These are phyloP conservation scores for Bilobella aurantiaca DNA, from an alignment of 1,140 invertebrate genomes.

Conservation along the genomic window DNA sequence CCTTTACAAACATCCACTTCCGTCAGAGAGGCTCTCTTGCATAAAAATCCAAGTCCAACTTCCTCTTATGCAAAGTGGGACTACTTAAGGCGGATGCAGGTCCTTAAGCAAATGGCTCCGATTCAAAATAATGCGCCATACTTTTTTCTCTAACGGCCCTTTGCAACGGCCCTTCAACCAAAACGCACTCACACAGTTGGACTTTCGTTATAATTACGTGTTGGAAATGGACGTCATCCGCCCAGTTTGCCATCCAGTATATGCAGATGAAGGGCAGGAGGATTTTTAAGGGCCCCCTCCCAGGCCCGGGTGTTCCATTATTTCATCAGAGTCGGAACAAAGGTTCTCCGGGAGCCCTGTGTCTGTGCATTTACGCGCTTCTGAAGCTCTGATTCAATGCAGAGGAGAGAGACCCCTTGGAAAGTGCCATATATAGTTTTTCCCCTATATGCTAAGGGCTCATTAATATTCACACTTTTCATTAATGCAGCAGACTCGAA, in stretches of 20 bases:
- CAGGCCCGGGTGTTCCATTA: constrained; percentile 4
- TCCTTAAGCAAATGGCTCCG: constrained; percentile 4
- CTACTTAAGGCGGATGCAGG: background rate
- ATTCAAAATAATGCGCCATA: background rate
- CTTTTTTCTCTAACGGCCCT: constrained; percentile 1
- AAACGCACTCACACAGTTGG: no score
- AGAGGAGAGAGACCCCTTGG: background rate
- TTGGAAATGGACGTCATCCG: no score
- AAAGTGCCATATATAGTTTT: background rate
- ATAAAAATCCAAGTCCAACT: background rate
- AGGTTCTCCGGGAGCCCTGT: no score
- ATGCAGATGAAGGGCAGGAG: no score
- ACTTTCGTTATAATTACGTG: no score
- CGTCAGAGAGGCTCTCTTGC: no score
- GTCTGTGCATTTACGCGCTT: no score
- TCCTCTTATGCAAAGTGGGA: constrained; percentile 1
- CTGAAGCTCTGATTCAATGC: no score
- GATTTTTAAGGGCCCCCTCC: background rate
- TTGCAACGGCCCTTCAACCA: no score
- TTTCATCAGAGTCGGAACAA: background rate
- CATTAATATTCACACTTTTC: background rate
- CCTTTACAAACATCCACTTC: no score
- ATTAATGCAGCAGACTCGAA: no score
- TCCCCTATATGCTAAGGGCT: background rate
- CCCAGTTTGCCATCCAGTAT: no score